Evolutionary conservation across 2,888 invertebrate genomes (phyloP), one percentile per base, ranked within the genome.

Genomic region (Nyleta sp.): DNA sequence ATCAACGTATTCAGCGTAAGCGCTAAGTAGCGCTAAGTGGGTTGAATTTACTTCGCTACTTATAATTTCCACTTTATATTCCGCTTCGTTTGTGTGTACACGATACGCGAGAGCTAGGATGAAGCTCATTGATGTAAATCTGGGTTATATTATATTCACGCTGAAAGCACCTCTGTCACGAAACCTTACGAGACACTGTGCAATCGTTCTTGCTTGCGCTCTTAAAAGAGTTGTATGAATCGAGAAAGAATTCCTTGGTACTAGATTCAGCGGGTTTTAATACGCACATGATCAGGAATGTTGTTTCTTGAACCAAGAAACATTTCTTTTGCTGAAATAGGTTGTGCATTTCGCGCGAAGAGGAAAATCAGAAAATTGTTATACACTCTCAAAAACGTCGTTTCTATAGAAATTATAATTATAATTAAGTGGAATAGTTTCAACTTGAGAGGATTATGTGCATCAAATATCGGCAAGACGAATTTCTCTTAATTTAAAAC

Each of bases 1-100:
- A 86, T 87, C 73, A 90, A 89, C 88, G 87, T 89, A 89, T 89
- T 89, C 90, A 85, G 87, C 84, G 84, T 87, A 86, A 87, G 88
- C 88, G 87, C 85, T 90, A 90, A 90, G 88, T 88, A 89, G 86
- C 84, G 87, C 86, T 90, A 90, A 90, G 90, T 90, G 90, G 90
- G 87, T 89, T 88, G 89, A 90, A 90, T 90, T 90, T 89, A 87
- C 89, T 87, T 86, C 81, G 83, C 86, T 83, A 70, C 78, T 80
- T 78, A 73, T 80, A 80, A 80, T 80, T 80, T 80, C 80, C 75
- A 80, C 80, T 80, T 78, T 78, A 78, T 76, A 78, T 80, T 78
- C 75, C 73, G 65, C 72, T 75, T 80, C 72, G 73, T 80, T 70
- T 74, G 72, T 80, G 70, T 78, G 71, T 57, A 79, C 75, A 72